These are phyloP conservation scores for Potamarius usumacintae DNA, from an alignment of 2,113 vertebrate genomes.

Conservation along the genomic window DNA sequence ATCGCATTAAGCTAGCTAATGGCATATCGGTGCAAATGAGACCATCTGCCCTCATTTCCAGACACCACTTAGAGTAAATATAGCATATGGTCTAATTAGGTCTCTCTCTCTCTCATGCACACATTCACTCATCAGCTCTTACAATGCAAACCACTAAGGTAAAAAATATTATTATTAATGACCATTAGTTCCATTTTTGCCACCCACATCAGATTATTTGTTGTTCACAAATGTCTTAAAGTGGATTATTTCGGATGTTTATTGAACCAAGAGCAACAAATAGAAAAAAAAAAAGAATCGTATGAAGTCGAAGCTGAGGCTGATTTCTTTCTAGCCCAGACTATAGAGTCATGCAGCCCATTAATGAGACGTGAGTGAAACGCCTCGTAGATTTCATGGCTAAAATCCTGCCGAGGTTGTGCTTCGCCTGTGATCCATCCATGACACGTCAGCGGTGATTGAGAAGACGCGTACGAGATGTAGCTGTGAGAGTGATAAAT, in stretches of 20 bases:
- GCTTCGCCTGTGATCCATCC: too few relatives aligned
- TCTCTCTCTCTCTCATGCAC: not conserved
- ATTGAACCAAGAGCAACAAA: not conserved
- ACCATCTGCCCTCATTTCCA: slow-evolving; percentile 43
- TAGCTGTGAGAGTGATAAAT: not conserved
- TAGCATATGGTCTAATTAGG: slow-evolving; percentile 38
- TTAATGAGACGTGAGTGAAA: not conserved
- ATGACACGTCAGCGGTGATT: too few relatives aligned
- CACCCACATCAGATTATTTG: not conserved
- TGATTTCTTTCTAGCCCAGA: not conserved
- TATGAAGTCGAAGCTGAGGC: not conserved
- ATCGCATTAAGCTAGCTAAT: slow-evolving; percentile 6
- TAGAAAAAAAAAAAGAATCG: not conserved
- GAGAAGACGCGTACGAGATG: too few relatives aligned
- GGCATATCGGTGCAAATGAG: not conserved
- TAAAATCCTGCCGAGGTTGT: not conserved
- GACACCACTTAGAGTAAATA: slow-evolving; percentile 32
- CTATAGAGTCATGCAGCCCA: not conserved
- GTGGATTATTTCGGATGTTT: not conserved
- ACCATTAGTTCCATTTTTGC: not conserved
- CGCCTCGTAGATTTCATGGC: not conserved
- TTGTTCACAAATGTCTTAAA: not conserved
- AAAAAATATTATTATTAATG: not conserved
- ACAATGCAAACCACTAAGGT: not conserved
- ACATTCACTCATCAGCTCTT: not conserved